Evolutionary conservation across 1,140 invertebrate species (phyloP).

Genomic region (Phortica variegata): DNA sequence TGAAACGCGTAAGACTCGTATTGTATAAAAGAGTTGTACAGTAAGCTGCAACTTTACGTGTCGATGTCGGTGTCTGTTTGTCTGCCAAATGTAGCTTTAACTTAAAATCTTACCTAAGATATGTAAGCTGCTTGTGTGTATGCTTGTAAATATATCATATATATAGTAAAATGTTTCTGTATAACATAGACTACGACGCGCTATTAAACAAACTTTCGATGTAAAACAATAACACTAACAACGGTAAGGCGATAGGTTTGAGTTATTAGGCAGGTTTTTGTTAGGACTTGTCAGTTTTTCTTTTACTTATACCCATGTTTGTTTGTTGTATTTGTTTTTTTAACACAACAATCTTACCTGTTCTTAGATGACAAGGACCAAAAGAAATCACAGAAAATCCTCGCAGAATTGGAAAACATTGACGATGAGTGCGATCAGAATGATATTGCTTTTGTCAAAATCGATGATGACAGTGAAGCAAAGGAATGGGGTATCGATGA

Average conservation of each 20-base stretch:
- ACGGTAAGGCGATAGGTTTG: too few relatives aligned
- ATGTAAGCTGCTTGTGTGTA: too few relatives aligned
- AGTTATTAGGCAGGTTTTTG: background rate
- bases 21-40: too few relatives aligned
- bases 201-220: too few relatives aligned
- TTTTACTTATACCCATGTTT: background rate
- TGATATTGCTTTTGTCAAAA: conserved; percentile 91
- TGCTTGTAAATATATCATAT: too few relatives aligned
- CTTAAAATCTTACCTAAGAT: too few relatives aligned
- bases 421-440: conserved; percentile 92
- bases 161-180: too few relatives aligned
- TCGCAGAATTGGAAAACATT: conserved; percentile 88
- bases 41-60: conserved; percentile 16
- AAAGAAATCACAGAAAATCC: conserved; percentile 84
- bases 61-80: conserved; percentile 10
- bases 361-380: conserved; percentile 85
- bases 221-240: too few relatives aligned
- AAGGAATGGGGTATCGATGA: conserved; percentile 86
- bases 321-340: conserved; percentile 12
- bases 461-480: conserved; percentile 83
- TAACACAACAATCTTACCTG: conserved; percentile 6
- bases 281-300: conserved; percentile 3
- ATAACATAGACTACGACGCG: too few relatives aligned
- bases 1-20: too few relatives aligned
- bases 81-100: too few relatives aligned